phyloP scores from a whole-genome alignment of 1,140 invertebrate species.

The Dendroctonus valens region DNA sequence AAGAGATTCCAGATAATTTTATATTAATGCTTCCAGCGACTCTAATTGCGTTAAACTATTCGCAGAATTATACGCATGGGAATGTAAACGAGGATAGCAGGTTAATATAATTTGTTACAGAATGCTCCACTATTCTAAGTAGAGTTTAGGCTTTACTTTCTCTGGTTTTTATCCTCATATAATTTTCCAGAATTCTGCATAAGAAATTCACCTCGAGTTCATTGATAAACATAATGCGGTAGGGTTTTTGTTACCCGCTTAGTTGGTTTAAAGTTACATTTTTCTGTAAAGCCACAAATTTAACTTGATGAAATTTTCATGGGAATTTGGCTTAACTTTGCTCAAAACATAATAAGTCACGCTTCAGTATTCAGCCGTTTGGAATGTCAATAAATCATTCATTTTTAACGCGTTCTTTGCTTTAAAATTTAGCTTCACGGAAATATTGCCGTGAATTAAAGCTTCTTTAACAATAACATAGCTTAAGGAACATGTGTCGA shows the following conservation, averaged over 20 bases:
- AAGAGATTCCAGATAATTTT: constrained; percentile 15
- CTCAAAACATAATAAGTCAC: constrained; percentile 6
- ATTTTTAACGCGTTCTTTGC: constrained; percentile 2
- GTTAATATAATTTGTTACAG: constrained; percentile 16
- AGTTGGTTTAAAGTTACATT: no score
- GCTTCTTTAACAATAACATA: no score
- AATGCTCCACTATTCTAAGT: no score
- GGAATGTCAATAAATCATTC: constrained; percentile 8
- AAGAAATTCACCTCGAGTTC: no score
- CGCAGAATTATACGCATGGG: constrained; percentile 10
- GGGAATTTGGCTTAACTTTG: constrained; percentile 1
- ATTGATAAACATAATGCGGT: no score
- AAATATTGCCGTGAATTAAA: no score
- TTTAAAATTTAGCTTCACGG: constrained; percentile 3
- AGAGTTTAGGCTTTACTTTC: no score
- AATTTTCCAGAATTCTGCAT: no score
- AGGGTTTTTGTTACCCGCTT: no score
- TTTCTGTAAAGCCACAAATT: no score
- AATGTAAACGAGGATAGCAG: constrained; percentile 5
- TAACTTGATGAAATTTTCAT: neutral
- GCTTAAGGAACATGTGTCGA: no score
- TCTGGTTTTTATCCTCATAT: no score
- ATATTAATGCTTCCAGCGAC: constrained; percentile 14
- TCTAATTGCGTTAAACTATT: constrained; percentile 25
- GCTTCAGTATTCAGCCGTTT: constrained; percentile 2